Evolutionary conservation across 2,888 invertebrate genomes (phyloP), one percentile per base, ranked within the genome.

Genomic region (Temnothorax rugatulus): DNA sequence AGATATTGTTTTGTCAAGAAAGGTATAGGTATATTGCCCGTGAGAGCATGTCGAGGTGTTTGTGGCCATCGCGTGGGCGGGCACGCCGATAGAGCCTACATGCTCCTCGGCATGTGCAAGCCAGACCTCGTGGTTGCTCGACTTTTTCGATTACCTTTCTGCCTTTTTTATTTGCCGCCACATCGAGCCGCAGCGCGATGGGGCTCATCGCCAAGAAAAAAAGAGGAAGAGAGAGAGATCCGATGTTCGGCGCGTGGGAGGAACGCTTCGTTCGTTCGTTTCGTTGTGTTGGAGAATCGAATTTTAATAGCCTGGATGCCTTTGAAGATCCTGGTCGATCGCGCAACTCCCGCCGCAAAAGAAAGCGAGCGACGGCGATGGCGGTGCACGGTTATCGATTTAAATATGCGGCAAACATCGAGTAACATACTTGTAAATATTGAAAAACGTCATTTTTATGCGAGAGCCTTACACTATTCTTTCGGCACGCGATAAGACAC

Each of bases 11-110:
- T 74, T 85, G 86, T 87, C 89, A 73, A 57, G 79, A 68, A 64
- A 66, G 82, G 76, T 74, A 88, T 87, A 85, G 86, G 63, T 84
- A 82, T 82, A 25, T 61, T 82, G 83, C 66, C 88, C 81, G 84
- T 74, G 61, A 88, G 82, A 89, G 79, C 84, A 81, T 87, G 89
- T 86, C 82, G 86, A 89, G 83, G 86, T 81, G 87, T 87, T 63
- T 84, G 84, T 85, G 82, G 82, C 71, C 83, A 85, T 84, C 75
- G 89, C 88, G 92, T 92, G 92, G 93, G 93, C 91, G 93, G 87
- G 86, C 86, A 82, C 18, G 73, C 90, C 91, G 92, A 93, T 93
- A 93, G 92, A 91, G 92, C 91, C 89, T 89, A 92, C 92, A 91
- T 90, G 91, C 89, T 91, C 90, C 90, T 91, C 87, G 87, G 89